Percentiles rank a stretch among this genome's conserved stretches.
Conservation (phyloP, 2,113 vertebrate genomes). For the Emydocephalus ijimae region DNA sequence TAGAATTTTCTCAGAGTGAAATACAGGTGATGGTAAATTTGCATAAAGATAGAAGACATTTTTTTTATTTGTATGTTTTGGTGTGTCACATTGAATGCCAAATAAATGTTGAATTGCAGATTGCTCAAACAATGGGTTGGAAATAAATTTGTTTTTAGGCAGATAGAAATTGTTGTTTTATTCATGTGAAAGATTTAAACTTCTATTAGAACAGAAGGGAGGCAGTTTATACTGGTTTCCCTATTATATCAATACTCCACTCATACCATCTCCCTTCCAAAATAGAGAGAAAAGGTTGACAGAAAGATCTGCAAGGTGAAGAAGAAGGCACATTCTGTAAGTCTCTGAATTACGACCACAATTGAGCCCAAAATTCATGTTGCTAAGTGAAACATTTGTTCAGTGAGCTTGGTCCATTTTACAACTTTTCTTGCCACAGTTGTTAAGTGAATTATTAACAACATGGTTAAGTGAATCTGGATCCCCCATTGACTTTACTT, state of each 20-base stretch:
- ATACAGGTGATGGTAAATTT: background rate
- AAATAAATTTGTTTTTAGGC: background rate
- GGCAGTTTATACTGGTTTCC: background rate
- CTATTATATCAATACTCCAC: background rate
- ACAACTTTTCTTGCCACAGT: too few species aligned
- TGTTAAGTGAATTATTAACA: too few species aligned
- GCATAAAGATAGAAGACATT: background rate
- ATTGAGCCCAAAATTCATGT: too few species aligned
- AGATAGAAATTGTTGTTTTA: background rate
- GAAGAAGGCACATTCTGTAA: background rate
- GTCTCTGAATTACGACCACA: background rate
- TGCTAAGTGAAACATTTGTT: too few species aligned
- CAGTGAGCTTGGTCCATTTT: too few species aligned
- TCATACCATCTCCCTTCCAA: background rate
- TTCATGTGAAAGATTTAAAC: background rate
- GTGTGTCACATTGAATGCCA: background rate
- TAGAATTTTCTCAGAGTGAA: background rate
- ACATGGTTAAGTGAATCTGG: too few species aligned
- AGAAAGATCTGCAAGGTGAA: too few species aligned
- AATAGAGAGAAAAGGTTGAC: background rate
- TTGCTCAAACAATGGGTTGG: background rate
- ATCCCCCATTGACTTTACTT: too few species aligned
- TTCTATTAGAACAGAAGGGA: background rate
- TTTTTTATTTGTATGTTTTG: background rate
- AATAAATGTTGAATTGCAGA: background rate